phyloP scores from a whole-genome alignment of 2,888 invertebrate genomes.

The Sepiola atlantica region DNA sequence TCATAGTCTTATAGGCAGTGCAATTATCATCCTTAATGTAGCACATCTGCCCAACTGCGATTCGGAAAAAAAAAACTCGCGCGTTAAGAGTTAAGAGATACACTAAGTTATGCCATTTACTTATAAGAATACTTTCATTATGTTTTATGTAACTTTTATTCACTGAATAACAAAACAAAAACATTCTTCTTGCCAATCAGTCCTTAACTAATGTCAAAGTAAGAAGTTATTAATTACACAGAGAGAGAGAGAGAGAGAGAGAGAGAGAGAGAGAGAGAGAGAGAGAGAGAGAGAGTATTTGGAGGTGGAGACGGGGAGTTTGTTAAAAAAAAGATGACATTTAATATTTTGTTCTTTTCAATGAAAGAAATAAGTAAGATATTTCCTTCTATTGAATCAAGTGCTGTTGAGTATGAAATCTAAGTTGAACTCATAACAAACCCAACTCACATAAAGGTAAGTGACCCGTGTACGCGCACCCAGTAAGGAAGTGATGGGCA shows the following conservation, averaged over 20 bases:
- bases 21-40: too few relatives aligned
- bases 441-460: background rate
- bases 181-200: background rate
- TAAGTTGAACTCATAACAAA: background rate
- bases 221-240: background rate
- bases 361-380: conserved; percentile 1
- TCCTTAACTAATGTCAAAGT: background rate
- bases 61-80: too few relatives aligned
- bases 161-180: background rate
- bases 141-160: too few relatives aligned
- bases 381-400: background rate
- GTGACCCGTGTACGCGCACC: background rate
- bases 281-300: too few relatives aligned
- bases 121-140: too few relatives aligned
- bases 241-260: background rate
- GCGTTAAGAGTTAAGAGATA: too few relatives aligned
- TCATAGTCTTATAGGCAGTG: too few relatives aligned
- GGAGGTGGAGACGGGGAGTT: too few relatives aligned
- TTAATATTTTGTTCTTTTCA: background rate
- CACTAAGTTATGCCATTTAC: too few relatives aligned
- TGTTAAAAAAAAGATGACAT: background rate
- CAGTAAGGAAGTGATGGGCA: background rate
- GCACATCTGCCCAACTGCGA: too few relatives aligned
- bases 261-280: background rate
- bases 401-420: background rate